Conservation (phyloP, 2,113 vertebrate species). For the Lophotis ruficrista region DNA sequence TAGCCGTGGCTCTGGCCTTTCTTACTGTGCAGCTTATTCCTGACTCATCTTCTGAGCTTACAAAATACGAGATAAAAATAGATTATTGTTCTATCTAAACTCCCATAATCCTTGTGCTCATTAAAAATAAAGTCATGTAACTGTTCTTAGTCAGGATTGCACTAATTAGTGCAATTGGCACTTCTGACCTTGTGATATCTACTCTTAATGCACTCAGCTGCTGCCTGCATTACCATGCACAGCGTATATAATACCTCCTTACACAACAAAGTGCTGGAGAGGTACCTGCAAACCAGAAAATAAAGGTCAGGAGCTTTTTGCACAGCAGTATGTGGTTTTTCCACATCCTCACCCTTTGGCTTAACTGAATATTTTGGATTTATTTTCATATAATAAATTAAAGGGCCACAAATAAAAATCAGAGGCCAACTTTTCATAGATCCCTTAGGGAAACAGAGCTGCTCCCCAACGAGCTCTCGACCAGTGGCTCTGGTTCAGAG, state of each 20-base stretch:
- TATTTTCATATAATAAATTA: background rate
- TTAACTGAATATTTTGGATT: background rate
- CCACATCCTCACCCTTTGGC: background rate
- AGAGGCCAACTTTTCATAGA: background rate
- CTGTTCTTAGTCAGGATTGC: slow-evolving; percentile 44
- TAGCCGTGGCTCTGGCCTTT: background rate
- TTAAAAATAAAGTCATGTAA: slow-evolving; percentile 42
- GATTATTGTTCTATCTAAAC: slow-evolving; percentile 42
- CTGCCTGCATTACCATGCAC: background rate
- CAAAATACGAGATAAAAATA: slow-evolving; percentile 46
- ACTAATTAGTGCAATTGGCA: slow-evolving; percentile 5
- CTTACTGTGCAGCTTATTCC: slow-evolving; percentile 1
- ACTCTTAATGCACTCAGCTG: background rate
- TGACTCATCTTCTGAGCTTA: slow-evolving; percentile 27
- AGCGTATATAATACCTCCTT: background rate
- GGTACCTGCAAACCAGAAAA: background rate
- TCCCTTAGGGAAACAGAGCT: background rate
- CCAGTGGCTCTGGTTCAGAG: background rate
- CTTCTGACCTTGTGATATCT: slow-evolving; percentile 41
- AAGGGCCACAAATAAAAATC: background rate
- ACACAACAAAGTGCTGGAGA: background rate
- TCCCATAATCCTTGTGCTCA: slow-evolving; percentile 49
- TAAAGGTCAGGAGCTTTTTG: background rate
- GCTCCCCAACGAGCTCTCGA: background rate
- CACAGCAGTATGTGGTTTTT: background rate